A percentile compares a stretch with the other conserved stretches of the same genome.
phyloP scores from a whole-genome alignment of 2,113 vertebrate species.

The Microtus pennsylvanicus region DNA sequence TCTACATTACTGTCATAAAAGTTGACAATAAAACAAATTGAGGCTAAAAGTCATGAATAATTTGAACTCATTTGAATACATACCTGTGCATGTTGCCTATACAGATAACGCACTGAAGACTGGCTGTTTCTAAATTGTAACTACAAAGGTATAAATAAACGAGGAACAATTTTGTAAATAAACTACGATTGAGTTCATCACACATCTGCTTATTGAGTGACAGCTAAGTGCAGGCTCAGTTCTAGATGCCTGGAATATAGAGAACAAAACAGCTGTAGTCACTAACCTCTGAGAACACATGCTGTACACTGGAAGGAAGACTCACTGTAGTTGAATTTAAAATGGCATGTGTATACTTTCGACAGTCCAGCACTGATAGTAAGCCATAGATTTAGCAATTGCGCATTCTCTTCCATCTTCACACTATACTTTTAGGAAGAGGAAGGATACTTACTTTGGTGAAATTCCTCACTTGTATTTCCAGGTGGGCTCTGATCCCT shows the following conservation, averaged over 20 bases:
- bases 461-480: neutral
- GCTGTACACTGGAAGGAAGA: neutral
- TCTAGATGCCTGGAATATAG: neutral
- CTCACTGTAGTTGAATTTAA: neutral
- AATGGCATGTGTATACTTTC: neutral
- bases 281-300: too few relatives aligned
- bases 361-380: neutral
- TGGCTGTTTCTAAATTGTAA: neutral
- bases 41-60: neutral
- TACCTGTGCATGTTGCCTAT: neutral
- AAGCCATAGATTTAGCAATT: constrained; percentile 17
- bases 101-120: neutral
- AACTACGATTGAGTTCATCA: neutral
- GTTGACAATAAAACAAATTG: neutral
- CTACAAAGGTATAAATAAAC: neutral
- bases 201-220: neutral
- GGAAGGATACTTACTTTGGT: neutral
- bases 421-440: constrained; percentile 36
- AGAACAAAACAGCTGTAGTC: neutral
- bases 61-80: neutral
- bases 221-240: neutral
- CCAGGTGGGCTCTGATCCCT: neutral
- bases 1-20: neutral
- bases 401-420: neutral
- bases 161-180: neutral